Conservation (phyloP, 35 echinoderm and acorn worm species). For the Diadema setosum region DNA sequence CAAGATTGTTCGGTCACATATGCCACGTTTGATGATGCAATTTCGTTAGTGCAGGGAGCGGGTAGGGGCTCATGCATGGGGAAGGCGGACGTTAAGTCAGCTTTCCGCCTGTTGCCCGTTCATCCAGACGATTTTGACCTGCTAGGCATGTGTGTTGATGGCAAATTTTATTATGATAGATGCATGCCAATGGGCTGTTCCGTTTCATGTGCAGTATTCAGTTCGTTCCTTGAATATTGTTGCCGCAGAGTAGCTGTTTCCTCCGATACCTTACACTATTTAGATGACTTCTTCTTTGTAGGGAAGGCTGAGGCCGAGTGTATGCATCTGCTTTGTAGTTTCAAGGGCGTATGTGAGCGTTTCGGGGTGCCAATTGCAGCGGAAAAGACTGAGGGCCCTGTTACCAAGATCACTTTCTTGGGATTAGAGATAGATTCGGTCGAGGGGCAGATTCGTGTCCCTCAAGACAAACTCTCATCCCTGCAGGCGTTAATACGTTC, state of each 20-base stretch:
- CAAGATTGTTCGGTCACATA: background rate
- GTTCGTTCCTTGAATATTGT: background rate
- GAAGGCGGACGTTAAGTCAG: background rate
- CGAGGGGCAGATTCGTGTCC: background rate
- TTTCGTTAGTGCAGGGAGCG: background rate
- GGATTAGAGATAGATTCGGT: constrained; percentile 28
- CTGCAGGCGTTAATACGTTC: background rate
- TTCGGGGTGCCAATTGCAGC: constrained; percentile 8
- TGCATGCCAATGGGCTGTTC: background rate
- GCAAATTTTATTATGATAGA: background rate
- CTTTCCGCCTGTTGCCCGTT: background rate
- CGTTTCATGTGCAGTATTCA: constrained; percentile 17
- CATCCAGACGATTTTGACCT: background rate
- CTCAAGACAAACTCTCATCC: background rate
- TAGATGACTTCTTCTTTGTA: constrained; percentile 38
- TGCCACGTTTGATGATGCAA: background rate
- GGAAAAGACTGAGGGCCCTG: constrained; percentile 26
- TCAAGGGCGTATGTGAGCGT: background rate
- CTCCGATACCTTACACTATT: background rate
- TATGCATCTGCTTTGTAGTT: background rate
- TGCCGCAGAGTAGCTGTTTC: background rate
- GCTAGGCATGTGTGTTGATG: background rate
- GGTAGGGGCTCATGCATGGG: background rate
- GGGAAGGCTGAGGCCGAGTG: background rate
- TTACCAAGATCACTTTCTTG: background rate